Evolutionary conservation across 2,888 invertebrate genomes (phyloP).

Genomic region (Shargacucullia verbasci): DNA sequence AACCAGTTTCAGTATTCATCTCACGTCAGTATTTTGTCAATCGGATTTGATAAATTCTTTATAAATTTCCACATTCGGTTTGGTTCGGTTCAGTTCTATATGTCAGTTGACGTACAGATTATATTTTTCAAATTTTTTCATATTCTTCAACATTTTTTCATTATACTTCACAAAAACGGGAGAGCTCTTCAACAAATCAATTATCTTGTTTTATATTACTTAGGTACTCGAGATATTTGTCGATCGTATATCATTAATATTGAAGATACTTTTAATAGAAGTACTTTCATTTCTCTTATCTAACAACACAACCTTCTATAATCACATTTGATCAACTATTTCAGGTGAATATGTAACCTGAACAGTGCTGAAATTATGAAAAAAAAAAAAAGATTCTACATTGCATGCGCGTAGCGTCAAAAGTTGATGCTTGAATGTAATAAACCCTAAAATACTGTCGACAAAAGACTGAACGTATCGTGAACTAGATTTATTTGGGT

Average conservation of each 20-base stretch:
- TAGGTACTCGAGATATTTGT: background rate
- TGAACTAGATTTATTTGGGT: slow-evolving; percentile 65
- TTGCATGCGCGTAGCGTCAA: background rate
- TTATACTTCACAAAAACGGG: background rate
- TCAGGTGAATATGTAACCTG: no score
- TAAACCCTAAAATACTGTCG: slow-evolving; percentile 31
- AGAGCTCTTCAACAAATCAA: background rate
- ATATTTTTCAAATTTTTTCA: no score
- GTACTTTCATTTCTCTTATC: no score
- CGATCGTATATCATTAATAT: slow-evolving; percentile 2
- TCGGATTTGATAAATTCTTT: slow-evolving; percentile 9
- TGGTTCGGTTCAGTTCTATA: no score
- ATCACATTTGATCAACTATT: no score
- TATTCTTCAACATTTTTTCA: background rate
- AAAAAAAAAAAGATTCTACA: no score
- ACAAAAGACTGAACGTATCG: slow-evolving; percentile 43
- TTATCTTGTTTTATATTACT: background rate
- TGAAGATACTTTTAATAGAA: background rate
- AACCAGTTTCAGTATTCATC: slow-evolving; percentile 10
- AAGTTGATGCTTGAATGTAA: slow-evolving; percentile 9
- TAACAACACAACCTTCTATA: no score
- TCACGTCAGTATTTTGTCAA: slow-evolving; percentile 4
- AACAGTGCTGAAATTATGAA: no score
- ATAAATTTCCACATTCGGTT: background rate
- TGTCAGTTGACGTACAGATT: background rate